Evolutionary conservation across 2,113 vertebrate genomes (phyloP).

Genomic region (Vireo altiloquus): DNA sequence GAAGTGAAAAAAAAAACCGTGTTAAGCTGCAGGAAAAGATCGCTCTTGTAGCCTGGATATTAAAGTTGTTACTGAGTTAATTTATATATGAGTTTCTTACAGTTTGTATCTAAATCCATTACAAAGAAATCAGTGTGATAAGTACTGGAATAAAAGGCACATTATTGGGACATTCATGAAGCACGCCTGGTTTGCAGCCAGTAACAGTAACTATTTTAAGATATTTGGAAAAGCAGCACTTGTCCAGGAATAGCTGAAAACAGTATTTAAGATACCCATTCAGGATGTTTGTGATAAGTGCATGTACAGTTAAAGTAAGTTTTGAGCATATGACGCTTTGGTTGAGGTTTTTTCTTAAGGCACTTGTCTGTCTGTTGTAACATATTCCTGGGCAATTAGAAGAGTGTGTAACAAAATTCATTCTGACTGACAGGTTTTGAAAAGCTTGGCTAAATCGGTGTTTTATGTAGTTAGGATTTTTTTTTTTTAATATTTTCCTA

Average conservation of each 20-base stretch:
- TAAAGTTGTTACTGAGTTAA: not conserved
- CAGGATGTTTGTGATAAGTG: constrained; percentile 30
- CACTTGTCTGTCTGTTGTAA: constrained; percentile 34
- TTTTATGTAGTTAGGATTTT: not conserved
- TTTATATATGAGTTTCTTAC: not conserved
- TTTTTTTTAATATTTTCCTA: not conserved
- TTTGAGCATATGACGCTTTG: not conserved
- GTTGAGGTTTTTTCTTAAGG: constrained; percentile 23
- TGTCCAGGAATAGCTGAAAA: constrained; percentile 49
- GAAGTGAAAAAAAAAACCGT: not conserved
- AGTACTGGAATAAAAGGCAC: constrained; percentile 27
- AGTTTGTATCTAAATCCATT: constrained; percentile 25
- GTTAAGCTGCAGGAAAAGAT: not conserved
- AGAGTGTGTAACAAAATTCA: constrained; percentile 26
- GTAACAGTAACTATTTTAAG: constrained; percentile 52
- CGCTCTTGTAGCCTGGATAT: not conserved
- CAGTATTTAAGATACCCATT: constrained; percentile 17
- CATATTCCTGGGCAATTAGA: constrained; percentile 30
- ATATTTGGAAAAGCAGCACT: constrained; percentile 54
- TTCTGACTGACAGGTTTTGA: constrained; percentile 28
- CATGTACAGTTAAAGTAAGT: constrained; percentile 47
- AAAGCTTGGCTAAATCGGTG: not conserved
- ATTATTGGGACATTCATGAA: constrained; percentile 43
- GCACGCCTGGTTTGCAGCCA: constrained; percentile 23
- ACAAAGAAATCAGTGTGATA: constrained; percentile 40